Percentiles rank a stretch among this genome's conserved stretches.
Evolutionary conservation across 2,888 invertebrate species (phyloP).

Genomic region (Neoscelio sp.): DNA sequence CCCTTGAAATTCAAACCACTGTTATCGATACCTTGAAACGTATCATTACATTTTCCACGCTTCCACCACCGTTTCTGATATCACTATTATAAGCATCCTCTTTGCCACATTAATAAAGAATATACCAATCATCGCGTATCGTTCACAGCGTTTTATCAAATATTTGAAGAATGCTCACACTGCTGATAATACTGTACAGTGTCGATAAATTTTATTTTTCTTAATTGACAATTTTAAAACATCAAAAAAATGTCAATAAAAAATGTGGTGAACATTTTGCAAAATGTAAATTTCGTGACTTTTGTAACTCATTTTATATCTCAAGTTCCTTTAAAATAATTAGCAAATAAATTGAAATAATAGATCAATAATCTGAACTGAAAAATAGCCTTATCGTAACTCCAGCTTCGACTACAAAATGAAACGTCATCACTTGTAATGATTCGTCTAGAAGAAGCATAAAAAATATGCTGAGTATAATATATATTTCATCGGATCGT

Average conservation of each 20-base stretch:
- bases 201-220: no score
- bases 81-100: conserved; percentile 23
- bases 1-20: conserved; percentile 77
- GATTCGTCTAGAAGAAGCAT: conserved; percentile 22
- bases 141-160: conserved; percentile 4
- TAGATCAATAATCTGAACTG: no score
- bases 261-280: no score
- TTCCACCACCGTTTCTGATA: conserved; percentile 43
- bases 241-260: no score
- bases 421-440: conserved; percentile 44
- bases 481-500: conserved; percentile 62
- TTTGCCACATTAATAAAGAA: conserved; percentile 17
- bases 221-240: no score
- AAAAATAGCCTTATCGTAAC: no score
- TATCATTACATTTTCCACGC: conserved; percentile 58
- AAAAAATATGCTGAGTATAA: conserved; percentile 44
- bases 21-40: conserved; percentile 68
- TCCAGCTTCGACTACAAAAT: conserved; percentile 1
- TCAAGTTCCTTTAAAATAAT: no score
- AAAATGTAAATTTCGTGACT: no score
- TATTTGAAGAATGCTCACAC: no score
- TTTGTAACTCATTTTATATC: no score
- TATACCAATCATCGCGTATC: background rate
- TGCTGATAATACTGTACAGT: no score
- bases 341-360: no score